These are phyloP conservation scores for Ceyx margarethae DNA, from an alignment of 2,113 vertebrate genomes.

Conservation along the genomic window DNA sequence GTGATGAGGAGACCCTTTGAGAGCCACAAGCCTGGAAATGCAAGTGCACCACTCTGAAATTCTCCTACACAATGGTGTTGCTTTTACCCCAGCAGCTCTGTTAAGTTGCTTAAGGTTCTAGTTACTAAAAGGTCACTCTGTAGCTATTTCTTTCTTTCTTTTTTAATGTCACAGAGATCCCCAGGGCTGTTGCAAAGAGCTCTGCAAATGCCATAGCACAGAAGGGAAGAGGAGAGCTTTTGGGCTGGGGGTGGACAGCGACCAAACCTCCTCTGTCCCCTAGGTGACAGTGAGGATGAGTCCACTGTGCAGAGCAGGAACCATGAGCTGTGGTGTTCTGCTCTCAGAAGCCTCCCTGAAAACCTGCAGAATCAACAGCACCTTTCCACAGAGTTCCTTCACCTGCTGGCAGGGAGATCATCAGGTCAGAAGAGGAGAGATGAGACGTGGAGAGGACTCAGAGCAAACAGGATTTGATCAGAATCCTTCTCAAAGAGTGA, in stretches of 20 bases:
- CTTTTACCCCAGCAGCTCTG: not conserved
- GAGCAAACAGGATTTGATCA: too few relatives aligned
- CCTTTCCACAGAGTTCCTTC: not conserved
- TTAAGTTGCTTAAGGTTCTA: not conserved
- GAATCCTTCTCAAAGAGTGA: too few relatives aligned
- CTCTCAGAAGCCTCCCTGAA: accelerated
- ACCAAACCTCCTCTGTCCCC: not conserved
- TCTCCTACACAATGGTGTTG: not conserved
- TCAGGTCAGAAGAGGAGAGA: too few relatives aligned
- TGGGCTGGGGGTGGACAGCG: not conserved
- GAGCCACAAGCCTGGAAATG: not conserved
- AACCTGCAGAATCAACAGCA: not conserved
- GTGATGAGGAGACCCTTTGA: not conserved
- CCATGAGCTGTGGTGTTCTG: not conserved
- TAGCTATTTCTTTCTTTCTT: not conserved
- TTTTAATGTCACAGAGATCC: slow-evolving; percentile 53
- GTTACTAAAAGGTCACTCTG: slow-evolving; percentile 50
- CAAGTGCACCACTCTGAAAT: not conserved
- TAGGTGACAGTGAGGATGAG: not conserved
- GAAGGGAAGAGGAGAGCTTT: not conserved
- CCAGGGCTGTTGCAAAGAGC: not conserved
- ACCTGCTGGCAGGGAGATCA: not conserved
- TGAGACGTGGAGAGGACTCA: too few relatives aligned
- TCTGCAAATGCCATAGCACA: not conserved
- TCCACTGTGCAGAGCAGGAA: not conserved